Percentiles rank a stretch among this genome's conserved stretches.
Conservation (phyloP, 2,113 vertebrate species). For the Calyptomena viridis region DNA sequence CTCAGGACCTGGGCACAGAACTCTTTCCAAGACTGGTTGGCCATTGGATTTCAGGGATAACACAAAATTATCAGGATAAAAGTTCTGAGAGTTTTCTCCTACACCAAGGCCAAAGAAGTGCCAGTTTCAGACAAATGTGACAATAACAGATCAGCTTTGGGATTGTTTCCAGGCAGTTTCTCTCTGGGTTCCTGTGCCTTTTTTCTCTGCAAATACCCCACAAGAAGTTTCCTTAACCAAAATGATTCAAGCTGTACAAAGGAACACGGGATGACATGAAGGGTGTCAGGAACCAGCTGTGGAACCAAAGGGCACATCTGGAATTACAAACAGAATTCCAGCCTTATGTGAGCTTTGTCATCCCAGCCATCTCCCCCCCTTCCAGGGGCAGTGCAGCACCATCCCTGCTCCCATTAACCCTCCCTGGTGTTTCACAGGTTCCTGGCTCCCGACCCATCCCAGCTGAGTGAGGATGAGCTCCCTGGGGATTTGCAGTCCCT, state of each 20-base stretch:
- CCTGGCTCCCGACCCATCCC: constrained; percentile 79
- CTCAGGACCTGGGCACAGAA: not conserved
- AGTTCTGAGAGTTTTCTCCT: not conserved
- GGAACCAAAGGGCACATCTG: not conserved
- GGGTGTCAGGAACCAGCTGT: not conserved
- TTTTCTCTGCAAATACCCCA: too few species aligned
- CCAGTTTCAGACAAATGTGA: not conserved
- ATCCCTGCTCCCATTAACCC: not conserved
- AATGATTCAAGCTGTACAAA: not conserved
- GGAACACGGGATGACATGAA: not conserved
- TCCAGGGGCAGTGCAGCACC: not conserved
- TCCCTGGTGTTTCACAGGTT: constrained; percentile 67
- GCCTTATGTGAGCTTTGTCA: not conserved
- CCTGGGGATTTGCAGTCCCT: constrained; percentile 93
- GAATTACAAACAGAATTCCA: not conserved
- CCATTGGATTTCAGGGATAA: not conserved
- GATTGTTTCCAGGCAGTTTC: not conserved
- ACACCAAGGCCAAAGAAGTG: not conserved
- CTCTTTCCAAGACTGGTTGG: not conserved
- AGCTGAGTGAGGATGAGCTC: constrained; percentile 87
- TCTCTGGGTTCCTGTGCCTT: not conserved
- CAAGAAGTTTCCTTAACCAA: too few species aligned
- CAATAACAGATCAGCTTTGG: not conserved
- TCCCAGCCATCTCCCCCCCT: not conserved
- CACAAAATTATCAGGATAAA: not conserved